Evolutionary conservation across 2,113 vertebrate species (phyloP).

Genomic region (Sander vitreus): DNA sequence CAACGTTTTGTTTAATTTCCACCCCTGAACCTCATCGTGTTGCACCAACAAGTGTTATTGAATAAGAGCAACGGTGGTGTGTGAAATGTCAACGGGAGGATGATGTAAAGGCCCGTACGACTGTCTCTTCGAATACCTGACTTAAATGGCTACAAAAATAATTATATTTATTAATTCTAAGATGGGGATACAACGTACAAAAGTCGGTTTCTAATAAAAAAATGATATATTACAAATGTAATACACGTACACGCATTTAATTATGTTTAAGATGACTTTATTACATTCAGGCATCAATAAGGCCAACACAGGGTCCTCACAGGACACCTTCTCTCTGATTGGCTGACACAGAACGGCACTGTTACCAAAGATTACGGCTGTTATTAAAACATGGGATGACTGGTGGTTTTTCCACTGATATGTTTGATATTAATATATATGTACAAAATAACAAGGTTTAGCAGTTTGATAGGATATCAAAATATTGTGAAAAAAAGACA

Average conservation of each 20-base stretch:
- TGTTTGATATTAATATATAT: background rate
- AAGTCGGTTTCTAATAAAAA: fast-evolving
- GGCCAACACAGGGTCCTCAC: background rate
- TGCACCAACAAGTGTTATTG: conserved; percentile 23
- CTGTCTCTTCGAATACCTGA: background rate
- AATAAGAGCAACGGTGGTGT: conserved; percentile 23
- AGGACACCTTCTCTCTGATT: conserved; percentile 30
- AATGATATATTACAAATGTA: fast-evolving
- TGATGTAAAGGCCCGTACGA: conserved; percentile 45
- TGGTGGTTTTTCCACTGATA: background rate
- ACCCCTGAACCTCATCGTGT: background rate
- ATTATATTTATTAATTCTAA: fast-evolving
- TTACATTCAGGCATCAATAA: conserved; percentile 16
- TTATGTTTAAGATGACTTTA: fast-evolving
- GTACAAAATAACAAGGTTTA: background rate
- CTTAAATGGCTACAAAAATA: fast-evolving
- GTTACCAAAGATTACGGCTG: background rate
- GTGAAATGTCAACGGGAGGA: conserved; percentile 62
- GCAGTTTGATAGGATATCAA: no score
- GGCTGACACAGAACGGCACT: conserved; percentile 25
- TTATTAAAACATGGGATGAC: conserved; percentile 7
- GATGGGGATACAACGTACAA: fast-evolving
- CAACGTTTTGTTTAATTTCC: background rate
- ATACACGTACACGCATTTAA: fast-evolving
- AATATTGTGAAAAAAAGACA: no score